Conservation (phyloP, 2,888 invertebrate genomes). For the Chamaedrilus cognettii region DNA sequence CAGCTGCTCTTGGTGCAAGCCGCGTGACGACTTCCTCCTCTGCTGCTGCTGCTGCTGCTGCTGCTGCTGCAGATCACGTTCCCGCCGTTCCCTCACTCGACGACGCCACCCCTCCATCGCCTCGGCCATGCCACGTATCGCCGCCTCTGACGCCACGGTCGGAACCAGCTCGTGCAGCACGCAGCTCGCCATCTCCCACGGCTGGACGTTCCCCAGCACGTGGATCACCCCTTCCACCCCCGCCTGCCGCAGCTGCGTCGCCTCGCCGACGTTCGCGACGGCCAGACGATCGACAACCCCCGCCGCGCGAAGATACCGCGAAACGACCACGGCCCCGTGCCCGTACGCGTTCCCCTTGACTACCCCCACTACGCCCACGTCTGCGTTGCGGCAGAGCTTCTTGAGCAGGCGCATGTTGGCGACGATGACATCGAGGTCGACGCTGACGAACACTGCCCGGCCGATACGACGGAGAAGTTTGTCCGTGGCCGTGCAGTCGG, state of each 20-base stretch:
- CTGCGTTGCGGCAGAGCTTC: slow-evolving; percentile 26
- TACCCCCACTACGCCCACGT: slow-evolving; percentile 38
- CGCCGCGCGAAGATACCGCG: slow-evolving; percentile 37
- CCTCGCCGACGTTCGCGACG: slow-evolving; percentile 44
- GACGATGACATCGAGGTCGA: slow-evolving; percentile 39
- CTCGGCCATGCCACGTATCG: slow-evolving; percentile 21
- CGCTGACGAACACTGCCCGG: slow-evolving; percentile 35
- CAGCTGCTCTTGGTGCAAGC: background rate
- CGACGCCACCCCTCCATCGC: background rate
- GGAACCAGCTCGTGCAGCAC: slow-evolving; percentile 20
- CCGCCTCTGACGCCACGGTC: slow-evolving; percentile 18
- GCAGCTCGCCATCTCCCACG: slow-evolving; percentile 25
- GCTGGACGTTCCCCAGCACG: slow-evolving; percentile 39
- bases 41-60: background rate
- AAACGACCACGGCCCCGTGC: slow-evolving; percentile 43
- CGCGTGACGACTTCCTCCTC: background rate
- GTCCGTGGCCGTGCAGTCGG: background rate
- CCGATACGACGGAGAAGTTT: slow-evolving; percentile 7
- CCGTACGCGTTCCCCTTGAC: slow-evolving; percentile 46
- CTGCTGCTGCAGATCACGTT: background rate
- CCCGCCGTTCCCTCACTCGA: background rate
- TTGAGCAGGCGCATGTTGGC: slow-evolving; percentile 38
- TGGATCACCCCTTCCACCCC: slow-evolving; percentile 41
- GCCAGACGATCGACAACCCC: slow-evolving; percentile 42
- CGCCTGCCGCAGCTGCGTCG: slow-evolving; percentile 41